phyloP scores from a whole-genome alignment of 2,888 invertebrate genomes.

The Xylota segnis region DNA sequence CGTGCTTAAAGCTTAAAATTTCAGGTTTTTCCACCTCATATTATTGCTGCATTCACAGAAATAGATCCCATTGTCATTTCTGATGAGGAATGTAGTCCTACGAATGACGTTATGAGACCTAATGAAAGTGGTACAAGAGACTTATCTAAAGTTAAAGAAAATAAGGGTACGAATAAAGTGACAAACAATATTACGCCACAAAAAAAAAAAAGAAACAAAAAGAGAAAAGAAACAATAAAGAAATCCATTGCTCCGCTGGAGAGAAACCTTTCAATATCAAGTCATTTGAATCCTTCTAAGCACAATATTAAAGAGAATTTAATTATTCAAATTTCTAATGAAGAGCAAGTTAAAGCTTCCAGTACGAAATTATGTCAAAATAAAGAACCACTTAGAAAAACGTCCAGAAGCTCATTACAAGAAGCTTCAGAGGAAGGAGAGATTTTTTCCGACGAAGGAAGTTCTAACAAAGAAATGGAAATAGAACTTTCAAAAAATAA shows the following conservation, averaged over 20 bases:
- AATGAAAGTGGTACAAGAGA: background rate
- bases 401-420: background rate
- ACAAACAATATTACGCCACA: background rate
- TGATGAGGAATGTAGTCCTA: constrained; percentile 13
- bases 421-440: constrained; percentile 44
- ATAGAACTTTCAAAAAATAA: background rate
- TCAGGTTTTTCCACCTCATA: constrained; percentile 47
- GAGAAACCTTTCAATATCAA: background rate
- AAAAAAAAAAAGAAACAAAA: background rate
- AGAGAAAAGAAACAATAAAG: background rate
- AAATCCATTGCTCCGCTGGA: background rate
- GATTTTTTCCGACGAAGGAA: constrained; percentile 39
- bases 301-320: background rate
- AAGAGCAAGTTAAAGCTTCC: background rate
- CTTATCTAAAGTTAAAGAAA: background rate
- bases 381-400: background rate
- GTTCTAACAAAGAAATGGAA: background rate
- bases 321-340: background rate
- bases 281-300: background rate
- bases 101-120: background rate
- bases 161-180: background rate
- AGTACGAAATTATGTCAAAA: background rate
- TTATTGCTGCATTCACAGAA: constrained; percentile 25
- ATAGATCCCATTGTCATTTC: constrained; percentile 48
- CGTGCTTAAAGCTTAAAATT: background rate